These are phyloP conservation scores for Lampris megalopsis DNA, from an alignment of 2,113 vertebrate genomes.

Conservation along the genomic window DNA sequence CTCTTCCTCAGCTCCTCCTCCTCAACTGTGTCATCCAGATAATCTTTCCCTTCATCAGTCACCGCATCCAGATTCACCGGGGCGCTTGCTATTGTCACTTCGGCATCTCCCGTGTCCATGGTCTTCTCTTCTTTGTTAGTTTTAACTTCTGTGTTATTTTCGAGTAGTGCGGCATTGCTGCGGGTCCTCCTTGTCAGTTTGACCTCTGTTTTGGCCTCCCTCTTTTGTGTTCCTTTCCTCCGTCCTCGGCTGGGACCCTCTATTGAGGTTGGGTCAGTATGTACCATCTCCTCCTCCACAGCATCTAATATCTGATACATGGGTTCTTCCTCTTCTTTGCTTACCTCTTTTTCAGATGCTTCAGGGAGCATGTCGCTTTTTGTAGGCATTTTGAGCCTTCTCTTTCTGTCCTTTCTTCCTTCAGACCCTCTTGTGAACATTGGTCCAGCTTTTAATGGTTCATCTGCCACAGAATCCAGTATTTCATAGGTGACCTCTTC, in stretches of 20 bases:
- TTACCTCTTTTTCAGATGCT: no score
- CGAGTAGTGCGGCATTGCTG: rapidly evolving
- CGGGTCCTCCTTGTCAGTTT: not conserved
- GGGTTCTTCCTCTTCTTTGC: no score
- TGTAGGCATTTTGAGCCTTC: no score
- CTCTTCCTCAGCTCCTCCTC: slow-evolving; percentile 72
- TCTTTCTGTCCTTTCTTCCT: no score
- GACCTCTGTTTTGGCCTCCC: not conserved
- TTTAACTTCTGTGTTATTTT: not conserved
- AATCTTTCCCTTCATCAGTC: slow-evolving; percentile 86
- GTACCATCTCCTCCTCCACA: no score
- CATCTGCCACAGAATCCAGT: slow-evolving; percentile 66
- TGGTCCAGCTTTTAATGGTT: not conserved
- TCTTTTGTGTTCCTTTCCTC: not conserved
- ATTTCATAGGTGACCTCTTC: slow-evolving; percentile 49
- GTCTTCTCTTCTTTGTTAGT: not conserved
- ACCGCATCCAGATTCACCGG: slow-evolving; percentile 89
- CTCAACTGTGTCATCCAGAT: slow-evolving; percentile 85
- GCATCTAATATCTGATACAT: no score
- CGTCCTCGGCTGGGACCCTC: not conserved
- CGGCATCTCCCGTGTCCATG: not conserved
- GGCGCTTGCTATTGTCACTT: not conserved
- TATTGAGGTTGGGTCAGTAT: not conserved
- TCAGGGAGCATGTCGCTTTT: no score
- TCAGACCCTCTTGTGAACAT: no score